phyloP scores from a whole-genome alignment of 35 echinoderm and acorn worm species.

The Heliocidaris tuberculata region DNA sequence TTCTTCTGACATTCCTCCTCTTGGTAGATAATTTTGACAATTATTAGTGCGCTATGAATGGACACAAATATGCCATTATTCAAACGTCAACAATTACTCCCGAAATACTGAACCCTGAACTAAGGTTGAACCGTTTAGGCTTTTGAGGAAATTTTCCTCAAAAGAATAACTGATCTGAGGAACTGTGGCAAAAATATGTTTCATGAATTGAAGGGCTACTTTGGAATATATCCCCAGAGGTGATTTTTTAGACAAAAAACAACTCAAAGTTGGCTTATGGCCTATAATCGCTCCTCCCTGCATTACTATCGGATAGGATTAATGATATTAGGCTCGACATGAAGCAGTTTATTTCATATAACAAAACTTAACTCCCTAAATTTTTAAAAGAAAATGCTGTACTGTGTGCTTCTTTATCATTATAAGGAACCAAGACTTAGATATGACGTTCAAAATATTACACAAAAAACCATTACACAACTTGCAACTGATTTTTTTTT shows the following conservation, averaged over 20 bases:
- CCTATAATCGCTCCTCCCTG: neutral
- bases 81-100: neutral
- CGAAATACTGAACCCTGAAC: neutral
- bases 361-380: too few species aligned
- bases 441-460: too few species aligned
- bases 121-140: neutral
- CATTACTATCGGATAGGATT: neutral
- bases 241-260: neutral
- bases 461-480: too few species aligned
- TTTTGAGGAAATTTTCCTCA: neutral
- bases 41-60: neutral
- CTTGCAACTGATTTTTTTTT: too few species aligned
- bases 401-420: too few species aligned
- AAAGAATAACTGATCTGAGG: neutral
- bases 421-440: too few species aligned
- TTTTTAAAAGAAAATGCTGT: too few species aligned
- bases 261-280: neutral
- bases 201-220: neutral
- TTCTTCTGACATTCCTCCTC: too few species aligned
- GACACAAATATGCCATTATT: neutral
- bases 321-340: too few species aligned
- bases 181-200: neutral
- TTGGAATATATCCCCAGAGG: neutral
- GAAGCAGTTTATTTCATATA: too few species aligned
- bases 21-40: neutral